A percentile compares a stretch with the other conserved stretches of the same genome.
Conservation (phyloP, 1,140 invertebrate species). For the Drosophila parabipectinata region DNA sequence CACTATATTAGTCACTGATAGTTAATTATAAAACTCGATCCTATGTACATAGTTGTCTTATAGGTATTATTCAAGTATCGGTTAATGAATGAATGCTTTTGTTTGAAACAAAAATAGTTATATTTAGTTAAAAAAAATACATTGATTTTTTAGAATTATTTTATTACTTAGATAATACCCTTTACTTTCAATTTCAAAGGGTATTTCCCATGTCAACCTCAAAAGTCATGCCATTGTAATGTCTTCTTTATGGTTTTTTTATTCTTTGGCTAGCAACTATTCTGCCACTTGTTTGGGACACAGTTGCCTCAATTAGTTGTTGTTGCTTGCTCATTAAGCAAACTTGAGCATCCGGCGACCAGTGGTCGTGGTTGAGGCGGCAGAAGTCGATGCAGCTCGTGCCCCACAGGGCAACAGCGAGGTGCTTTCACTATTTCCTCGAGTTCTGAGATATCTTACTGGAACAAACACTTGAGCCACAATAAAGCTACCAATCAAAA, state of each 20-base stretch:
- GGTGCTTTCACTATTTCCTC: conserved; percentile 23
- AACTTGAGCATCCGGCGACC: conserved; percentile 49
- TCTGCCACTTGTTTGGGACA: conserved; percentile 49
- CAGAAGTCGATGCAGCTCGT: conserved; percentile 7
- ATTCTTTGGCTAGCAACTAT: conserved; percentile 35
- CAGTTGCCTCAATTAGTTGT: conserved; percentile 62
- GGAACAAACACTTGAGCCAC: background rate
- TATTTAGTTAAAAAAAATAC: too few species aligned
- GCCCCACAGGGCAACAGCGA: conserved; percentile 10
- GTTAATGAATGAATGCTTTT: too few species aligned
- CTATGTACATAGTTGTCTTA: too few species aligned
- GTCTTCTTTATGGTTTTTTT: background rate
- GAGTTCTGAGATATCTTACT: conserved; percentile 6
- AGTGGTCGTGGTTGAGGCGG: too few species aligned
- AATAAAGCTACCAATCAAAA: conserved; percentile 28
- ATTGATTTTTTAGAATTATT: too few species aligned
- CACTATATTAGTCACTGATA: background rate
- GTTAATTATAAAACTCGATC: background rate
- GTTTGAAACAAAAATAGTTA: too few species aligned
- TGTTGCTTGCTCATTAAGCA: conserved; percentile 41
- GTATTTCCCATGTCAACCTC: background rate
- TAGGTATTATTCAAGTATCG: too few species aligned
- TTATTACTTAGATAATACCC: too few species aligned
- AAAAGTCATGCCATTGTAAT: background rate
- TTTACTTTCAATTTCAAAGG: background rate